Evolutionary conservation across 1,140 invertebrate species (phyloP).

Genomic region (Pantala flavescens): DNA sequence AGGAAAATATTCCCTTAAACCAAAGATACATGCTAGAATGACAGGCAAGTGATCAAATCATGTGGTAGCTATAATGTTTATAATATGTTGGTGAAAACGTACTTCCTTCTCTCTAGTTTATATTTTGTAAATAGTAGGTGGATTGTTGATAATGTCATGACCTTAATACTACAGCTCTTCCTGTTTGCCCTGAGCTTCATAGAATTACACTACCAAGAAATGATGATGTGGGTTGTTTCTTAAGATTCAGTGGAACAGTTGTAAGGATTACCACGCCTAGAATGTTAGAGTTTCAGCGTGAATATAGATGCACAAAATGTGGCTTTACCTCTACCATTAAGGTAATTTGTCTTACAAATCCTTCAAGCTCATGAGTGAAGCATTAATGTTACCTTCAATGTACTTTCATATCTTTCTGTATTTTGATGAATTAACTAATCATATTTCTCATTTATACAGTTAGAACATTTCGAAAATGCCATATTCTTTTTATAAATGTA

Average conservation of each 20-base stretch:
- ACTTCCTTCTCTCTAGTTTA: not conserved
- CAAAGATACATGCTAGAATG: conserved; percentile 52
- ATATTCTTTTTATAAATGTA: too few species aligned
- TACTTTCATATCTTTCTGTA: too few species aligned
- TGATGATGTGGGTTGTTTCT: conserved; percentile 53
- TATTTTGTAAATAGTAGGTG: not conserved
- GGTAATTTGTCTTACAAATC: conserved; percentile 40
- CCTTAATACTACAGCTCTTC: conserved; percentile 32
- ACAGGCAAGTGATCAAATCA: conserved; percentile 32
- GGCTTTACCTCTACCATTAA: conserved; percentile 51
- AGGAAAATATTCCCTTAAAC: conserved; percentile 42
- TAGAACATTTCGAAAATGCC: not conserved
- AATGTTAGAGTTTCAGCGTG: conserved; percentile 62
- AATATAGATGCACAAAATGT: conserved; percentile 69
- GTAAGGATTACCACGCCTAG: conserved; percentile 62
- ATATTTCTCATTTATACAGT: not conserved
- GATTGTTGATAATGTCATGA: not conserved
- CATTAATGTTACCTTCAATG: too few species aligned
- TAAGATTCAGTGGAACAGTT: conserved; percentile 56
- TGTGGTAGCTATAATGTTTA: not conserved
- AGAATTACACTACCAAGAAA: conserved; percentile 50
- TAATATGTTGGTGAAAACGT: not conserved
- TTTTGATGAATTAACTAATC: too few species aligned
- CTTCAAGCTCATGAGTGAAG: too few species aligned
- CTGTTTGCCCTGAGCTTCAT: conserved; percentile 45